phyloP scores from a whole-genome alignment of 2,113 vertebrate genomes.

The Rutilus rutilus region DNA sequence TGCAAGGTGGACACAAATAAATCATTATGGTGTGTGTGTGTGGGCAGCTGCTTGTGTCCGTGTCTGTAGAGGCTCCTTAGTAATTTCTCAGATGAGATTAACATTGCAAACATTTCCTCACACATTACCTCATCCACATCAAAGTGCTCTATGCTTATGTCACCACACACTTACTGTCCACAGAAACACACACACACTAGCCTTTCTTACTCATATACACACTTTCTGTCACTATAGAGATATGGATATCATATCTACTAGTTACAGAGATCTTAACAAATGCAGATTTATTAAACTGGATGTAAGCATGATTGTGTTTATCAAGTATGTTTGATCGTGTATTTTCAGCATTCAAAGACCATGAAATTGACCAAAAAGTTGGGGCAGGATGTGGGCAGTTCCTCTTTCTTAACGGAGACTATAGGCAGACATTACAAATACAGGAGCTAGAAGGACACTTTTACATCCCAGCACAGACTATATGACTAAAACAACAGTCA shows the following conservation, averaged over 20 bases:
- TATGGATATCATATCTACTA: neutral
- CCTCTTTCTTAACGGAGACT: neutral
- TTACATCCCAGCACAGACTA: neutral
- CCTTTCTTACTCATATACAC: neutral
- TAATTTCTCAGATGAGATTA: constrained; percentile 67
- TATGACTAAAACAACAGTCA: neutral
- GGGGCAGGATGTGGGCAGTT: neutral
- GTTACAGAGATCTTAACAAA: neutral
- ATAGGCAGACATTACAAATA: neutral
- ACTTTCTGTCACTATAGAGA: constrained; percentile 9
- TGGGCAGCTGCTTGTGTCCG: constrained; percentile 10
- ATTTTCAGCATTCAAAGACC: neutral
- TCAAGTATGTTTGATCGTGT: neutral
- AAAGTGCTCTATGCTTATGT: constrained; percentile 73
- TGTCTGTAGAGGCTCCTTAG: constrained; percentile 18
- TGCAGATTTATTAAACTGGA: neutral
- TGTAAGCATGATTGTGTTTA: neutral
- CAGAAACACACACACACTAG: constrained; percentile 57
- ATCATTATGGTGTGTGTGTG: neutral
- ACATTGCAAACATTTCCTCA: constrained; percentile 76
- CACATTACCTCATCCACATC: constrained; percentile 79
- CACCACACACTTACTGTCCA: constrained; percentile 71
- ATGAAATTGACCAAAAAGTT: neutral
- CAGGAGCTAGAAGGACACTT: neutral
- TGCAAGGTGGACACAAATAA: neutral